Conservation (phyloP, 2,888 invertebrate species). For the Cerceris rybyensis region DNA sequence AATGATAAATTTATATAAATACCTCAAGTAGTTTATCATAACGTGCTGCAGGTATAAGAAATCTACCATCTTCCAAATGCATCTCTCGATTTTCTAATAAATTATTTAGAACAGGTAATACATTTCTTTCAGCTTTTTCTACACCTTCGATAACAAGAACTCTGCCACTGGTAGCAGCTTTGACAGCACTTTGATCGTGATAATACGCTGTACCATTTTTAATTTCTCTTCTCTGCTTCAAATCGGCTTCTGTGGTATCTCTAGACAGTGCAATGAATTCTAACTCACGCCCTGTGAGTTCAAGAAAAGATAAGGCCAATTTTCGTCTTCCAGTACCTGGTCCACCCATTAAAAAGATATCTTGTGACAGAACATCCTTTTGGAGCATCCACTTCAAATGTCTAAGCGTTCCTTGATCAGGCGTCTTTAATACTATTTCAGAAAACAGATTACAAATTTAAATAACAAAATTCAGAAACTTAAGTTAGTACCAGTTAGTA, state of each 20-base stretch:
- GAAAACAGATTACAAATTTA: slow-evolving; percentile 2
- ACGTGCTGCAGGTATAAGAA: slow-evolving; percentile 93
- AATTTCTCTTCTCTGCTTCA: slow-evolving; percentile 97
- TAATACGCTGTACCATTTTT: slow-evolving; percentile 93
- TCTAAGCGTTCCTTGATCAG: slow-evolving; percentile 89
- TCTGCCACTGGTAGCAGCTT: slow-evolving; percentile 94
- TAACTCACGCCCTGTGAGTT: slow-evolving; percentile 93
- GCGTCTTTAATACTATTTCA: slow-evolving; percentile 70
- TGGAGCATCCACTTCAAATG: slow-evolving; percentile 98
- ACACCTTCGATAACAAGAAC: slow-evolving; percentile 96
- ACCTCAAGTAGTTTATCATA: slow-evolving; percentile 95
- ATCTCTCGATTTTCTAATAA: slow-evolving; percentile 98
- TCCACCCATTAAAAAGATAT: slow-evolving; percentile 96
- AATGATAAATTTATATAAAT: slow-evolving; percentile 39
- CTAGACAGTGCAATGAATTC: slow-evolving; percentile 97
- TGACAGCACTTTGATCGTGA: slow-evolving; percentile 97
- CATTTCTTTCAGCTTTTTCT: slow-evolving; percentile 98
- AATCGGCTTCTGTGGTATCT: slow-evolving; percentile 98
- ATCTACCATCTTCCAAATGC: slow-evolving; percentile 98
- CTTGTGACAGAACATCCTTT: slow-evolving; percentile 95
- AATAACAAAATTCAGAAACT: slow-evolving; percentile 12
- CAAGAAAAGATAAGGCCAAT: slow-evolving; percentile 93
- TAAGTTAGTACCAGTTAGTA: not conserved
- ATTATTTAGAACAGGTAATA: slow-evolving; percentile 97
- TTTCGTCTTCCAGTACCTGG: slow-evolving; percentile 93